Percentiles rank a stretch among this genome's conserved stretches.
Evolutionary conservation across 2,888 invertebrate species (phyloP).

Genomic region (Xylota segnis): DNA sequence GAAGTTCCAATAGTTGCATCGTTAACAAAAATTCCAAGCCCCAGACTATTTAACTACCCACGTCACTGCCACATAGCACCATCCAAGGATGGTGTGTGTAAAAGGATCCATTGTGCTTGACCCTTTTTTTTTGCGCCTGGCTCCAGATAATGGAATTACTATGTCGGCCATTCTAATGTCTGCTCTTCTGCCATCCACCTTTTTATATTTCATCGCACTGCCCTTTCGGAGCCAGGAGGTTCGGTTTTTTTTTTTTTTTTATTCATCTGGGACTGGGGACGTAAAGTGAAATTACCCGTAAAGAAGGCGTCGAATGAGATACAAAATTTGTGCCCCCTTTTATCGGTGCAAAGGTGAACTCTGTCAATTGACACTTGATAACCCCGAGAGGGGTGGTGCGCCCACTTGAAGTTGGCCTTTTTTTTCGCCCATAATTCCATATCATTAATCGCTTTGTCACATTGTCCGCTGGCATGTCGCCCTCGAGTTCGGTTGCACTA

Average conservation of each 20-base stretch:
- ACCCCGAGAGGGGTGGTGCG: slow-evolving; percentile 19
- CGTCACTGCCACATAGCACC: neutral
- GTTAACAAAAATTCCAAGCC: slow-evolving; percentile 18
- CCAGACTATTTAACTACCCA: slow-evolving; percentile 15
- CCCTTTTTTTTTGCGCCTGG: slow-evolving; percentile 26
- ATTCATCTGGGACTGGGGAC: neutral
- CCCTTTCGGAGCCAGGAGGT: neutral
- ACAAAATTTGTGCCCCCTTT: slow-evolving; percentile 47
- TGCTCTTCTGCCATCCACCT: slow-evolving; percentile 21
- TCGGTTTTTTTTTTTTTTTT: slow-evolving; percentile 10
- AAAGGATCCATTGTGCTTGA: slow-evolving; percentile 31
- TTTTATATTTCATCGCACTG: slow-evolving; percentile 12
- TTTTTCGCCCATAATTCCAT: slow-evolving; percentile 41
- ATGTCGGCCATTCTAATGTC: slow-evolving; percentile 40
- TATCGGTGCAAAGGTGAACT: slow-evolving; percentile 48
- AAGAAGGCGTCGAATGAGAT: slow-evolving; percentile 46
- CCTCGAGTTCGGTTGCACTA: slow-evolving; percentile 38
- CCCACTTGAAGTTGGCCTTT: slow-evolving; percentile 32
- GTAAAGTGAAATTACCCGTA: slow-evolving; percentile 62
- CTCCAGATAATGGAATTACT: slow-evolving; percentile 56
- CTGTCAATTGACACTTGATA: slow-evolving; percentile 67
- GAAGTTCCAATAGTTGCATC: slow-evolving; percentile 33
- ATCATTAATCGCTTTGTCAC: slow-evolving; percentile 72
- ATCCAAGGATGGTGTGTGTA: neutral
- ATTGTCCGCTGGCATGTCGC: slow-evolving; percentile 61